A percentile compares a stretch with the other conserved stretches of the same genome.
Conservation (phyloP, 2,113 vertebrate genomes). For the Pagrus major region DNA sequence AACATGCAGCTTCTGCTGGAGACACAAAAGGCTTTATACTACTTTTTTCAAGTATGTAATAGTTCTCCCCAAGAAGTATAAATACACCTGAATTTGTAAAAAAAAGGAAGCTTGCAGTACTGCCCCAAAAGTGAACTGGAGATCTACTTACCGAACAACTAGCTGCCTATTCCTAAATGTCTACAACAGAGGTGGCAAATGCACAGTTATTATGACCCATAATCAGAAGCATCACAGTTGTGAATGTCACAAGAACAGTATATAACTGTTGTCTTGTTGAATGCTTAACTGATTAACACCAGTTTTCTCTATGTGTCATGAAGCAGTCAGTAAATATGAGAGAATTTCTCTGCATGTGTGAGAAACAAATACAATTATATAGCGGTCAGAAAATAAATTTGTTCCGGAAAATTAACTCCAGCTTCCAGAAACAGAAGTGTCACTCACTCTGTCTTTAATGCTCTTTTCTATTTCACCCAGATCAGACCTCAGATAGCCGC, state of each 20-base stretch:
- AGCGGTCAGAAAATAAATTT: neutral
- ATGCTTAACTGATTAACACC: neutral
- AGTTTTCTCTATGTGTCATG: neutral
- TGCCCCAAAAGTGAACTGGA: too few species aligned
- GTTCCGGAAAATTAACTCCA: neutral
- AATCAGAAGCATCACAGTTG: neutral
- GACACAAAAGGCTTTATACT: too few species aligned
- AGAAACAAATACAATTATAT: neutral
- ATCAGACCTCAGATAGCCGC: slow-evolving; percentile 23
- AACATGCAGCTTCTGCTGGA: too few species aligned
- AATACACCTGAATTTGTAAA: too few species aligned
- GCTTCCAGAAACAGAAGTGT: neutral
- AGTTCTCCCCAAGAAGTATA: too few species aligned
- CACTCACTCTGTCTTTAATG: neutral
- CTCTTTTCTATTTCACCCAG: slow-evolving; percentile 27
- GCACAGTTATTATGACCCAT: neutral
- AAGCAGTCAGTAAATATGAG: neutral
- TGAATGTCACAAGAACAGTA: neutral
- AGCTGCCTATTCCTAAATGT: neutral
- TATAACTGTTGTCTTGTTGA: too few species aligned
- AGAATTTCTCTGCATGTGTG: neutral
- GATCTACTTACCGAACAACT: neutral
- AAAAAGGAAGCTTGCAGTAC: neutral
- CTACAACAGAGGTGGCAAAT: neutral
- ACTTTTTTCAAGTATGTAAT: too few species aligned